Evolutionary conservation across 2,888 invertebrate species (phyloP).

Genomic region (Protula sp.): DNA sequence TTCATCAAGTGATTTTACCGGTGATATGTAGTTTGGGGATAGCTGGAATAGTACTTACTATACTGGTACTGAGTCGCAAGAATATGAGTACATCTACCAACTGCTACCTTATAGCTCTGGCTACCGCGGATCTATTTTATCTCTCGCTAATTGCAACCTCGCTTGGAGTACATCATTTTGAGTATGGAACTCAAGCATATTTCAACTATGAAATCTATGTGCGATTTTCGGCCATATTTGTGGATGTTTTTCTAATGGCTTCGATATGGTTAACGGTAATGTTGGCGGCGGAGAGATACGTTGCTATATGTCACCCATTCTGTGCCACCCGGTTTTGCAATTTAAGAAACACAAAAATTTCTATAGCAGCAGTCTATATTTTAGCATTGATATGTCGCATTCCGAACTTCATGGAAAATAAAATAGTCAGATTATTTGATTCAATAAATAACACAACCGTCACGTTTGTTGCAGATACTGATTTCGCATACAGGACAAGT

Average conservation of each 20-base stretch:
- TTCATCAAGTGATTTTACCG: slow-evolving; percentile 26
- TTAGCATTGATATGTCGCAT: slow-evolving; percentile 30
- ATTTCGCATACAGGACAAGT: neutral
- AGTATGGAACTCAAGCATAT: neutral
- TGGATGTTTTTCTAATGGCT: slow-evolving; percentile 31
- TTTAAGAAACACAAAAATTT: slow-evolving; percentile 33
- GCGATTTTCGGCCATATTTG: slow-evolving; percentile 19
- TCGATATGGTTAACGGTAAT: slow-evolving; percentile 49
- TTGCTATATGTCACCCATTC: slow-evolving; percentile 49
- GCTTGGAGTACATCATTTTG: slow-evolving; percentile 15
- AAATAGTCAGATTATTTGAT: slow-evolving; percentile 16
- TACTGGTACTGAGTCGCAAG: slow-evolving; percentile 45
- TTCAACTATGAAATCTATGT: slow-evolving; percentile 9
- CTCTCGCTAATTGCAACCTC: slow-evolving; percentile 31
- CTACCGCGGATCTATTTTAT: slow-evolving; percentile 43
- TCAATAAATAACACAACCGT: slow-evolving; percentile 11
- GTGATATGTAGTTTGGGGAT: slow-evolving; percentile 39
- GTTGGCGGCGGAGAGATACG: slow-evolving; percentile 47
- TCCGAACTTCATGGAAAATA: slow-evolving; percentile 38
- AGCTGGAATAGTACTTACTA: slow-evolving; percentile 42
- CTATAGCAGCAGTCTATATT: slow-evolving; percentile 33
- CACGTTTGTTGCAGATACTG: slow-evolving; percentile 11
- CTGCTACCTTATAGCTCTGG: slow-evolving; percentile 43
- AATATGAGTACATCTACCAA: slow-evolving; percentile 51
- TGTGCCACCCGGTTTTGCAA: slow-evolving; percentile 35